These are phyloP conservation scores for Coreius guichenoti DNA, from an alignment of 2,797 vertebrate species.

Conservation along the genomic window DNA sequence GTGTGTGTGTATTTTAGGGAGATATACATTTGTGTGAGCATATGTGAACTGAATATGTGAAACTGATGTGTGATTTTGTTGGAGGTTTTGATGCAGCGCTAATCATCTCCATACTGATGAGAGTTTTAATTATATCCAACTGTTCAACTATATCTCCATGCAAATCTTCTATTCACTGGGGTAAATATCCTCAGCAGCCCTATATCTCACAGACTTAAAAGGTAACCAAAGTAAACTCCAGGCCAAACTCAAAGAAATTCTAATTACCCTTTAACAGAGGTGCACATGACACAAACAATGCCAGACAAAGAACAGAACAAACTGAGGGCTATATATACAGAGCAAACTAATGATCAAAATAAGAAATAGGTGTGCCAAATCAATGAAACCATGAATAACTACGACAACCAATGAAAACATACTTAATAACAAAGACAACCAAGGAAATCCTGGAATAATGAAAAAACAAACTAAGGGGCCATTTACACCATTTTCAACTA, in stretches of 20 bases:
- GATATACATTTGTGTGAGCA: neutral
- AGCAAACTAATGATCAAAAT: neutral
- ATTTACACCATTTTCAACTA: too few relatives aligned
- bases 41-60: neutral
- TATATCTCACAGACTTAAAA: neutral
- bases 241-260: neutral
- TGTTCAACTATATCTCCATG: constrained; percentile 7
- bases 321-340: neutral
- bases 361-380: neutral
- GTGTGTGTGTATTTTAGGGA: neutral
- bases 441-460: too few relatives aligned
- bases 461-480: too few relatives aligned
- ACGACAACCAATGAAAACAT: neutral
- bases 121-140: constrained; percentile 24
- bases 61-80: neutral
- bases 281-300: neutral
- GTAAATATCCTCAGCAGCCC: neutral
- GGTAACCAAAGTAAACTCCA: neutral
- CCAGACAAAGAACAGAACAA: neutral
- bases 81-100: neutral
- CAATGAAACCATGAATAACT: neutral
- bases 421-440: neutral
- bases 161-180: constrained; percentile 8
- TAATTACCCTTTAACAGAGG: neutral
- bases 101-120: constrained; percentile 16